Conservation (phyloP, 2,888 invertebrate genomes). For the Limnephilus marmoratus region DNA sequence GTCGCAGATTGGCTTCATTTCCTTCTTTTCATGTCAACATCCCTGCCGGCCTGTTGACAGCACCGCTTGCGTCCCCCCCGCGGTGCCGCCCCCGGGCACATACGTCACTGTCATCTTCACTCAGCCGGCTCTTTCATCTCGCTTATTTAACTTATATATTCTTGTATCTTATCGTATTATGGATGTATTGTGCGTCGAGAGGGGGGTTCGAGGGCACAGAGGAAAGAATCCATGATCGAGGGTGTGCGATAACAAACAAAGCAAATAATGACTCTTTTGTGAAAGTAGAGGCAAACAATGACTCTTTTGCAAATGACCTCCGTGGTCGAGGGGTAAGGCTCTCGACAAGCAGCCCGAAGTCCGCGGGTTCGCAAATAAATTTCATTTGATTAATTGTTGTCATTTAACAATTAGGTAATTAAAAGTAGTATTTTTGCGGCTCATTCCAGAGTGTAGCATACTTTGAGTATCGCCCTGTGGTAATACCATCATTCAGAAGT, state of each 20-base stretch:
- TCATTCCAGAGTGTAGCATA: too few species aligned
- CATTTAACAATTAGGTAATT: too few species aligned
- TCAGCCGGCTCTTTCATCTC: neutral
- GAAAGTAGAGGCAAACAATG: neutral
- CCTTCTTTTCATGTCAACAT: constrained; percentile 62
- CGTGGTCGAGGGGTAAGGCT: too few species aligned
- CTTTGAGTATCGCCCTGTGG: too few species aligned
- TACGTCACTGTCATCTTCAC: constrained; percentile 22
- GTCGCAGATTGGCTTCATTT: constrained; percentile 7
- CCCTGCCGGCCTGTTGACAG: constrained; percentile 58
- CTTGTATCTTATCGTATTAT: neutral
- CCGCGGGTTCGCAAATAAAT: too few species aligned
- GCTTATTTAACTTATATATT: neutral
- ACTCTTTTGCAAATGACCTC: too few species aligned
- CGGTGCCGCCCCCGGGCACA: neutral
- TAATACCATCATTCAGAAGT: too few species aligned
- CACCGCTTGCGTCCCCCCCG: neutral
- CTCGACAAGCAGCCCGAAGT: too few species aligned
- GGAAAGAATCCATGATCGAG: neutral
- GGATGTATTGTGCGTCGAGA: neutral
- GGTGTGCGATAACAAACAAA: neutral
- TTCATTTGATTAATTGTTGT: too few species aligned
- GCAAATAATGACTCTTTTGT: neutral
- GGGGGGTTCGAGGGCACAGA: neutral
- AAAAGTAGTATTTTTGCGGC: too few species aligned